Percentiles rank a stretch among this genome's conserved stretches.
These are phyloP conservation scores for Adelognathus sp. DNA, from an alignment of 2,888 invertebrate species.

Conservation along the genomic window DNA sequence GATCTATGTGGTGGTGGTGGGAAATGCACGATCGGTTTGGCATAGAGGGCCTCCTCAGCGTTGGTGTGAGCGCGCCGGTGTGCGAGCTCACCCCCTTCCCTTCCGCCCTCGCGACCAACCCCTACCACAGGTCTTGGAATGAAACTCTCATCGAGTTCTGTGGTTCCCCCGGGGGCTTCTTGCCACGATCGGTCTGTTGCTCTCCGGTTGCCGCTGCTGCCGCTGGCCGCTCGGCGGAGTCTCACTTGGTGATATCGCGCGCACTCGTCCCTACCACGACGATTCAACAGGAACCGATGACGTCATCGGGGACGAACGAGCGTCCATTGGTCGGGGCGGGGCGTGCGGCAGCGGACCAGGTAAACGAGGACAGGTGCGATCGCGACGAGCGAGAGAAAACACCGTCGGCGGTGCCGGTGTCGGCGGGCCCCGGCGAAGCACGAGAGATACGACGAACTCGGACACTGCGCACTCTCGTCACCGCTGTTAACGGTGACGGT, in stretches of 20 bases:
- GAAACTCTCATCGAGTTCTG: conserved; percentile 76
- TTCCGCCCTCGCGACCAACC: conserved; percentile 9
- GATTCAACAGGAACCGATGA: conserved; percentile 73
- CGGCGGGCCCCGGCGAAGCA: neutral
- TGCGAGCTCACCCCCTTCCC: too few relatives aligned
- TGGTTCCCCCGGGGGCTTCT: conserved; percentile 57
- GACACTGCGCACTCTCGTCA: conserved; percentile 27
- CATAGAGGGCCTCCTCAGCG: conserved; percentile 55
- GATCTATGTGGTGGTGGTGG: conserved; percentile 66
- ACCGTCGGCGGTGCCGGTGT: conserved; percentile 12
- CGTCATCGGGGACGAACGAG: conserved; percentile 68
- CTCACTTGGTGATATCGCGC: neutral
- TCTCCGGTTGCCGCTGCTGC: conserved; percentile 77
- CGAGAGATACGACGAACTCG: conserved; percentile 1
- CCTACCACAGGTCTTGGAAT: conserved; percentile 3
- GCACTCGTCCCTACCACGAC: conserved; percentile 73
- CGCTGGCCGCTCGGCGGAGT: conserved; percentile 42
- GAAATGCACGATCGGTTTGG: conserved; percentile 66
- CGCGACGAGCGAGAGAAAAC: conserved; percentile 39
- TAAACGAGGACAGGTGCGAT: conserved; percentile 77
- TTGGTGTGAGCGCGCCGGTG: neutral
- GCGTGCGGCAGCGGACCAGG: conserved; percentile 65
- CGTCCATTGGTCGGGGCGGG: conserved; percentile 78
- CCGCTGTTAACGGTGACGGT: neutral
- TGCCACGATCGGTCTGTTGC: conserved; percentile 56